Base-by-base conservation (phyloP, 2,113 vertebrate species). In the Dermatemys mawii region DNA sequence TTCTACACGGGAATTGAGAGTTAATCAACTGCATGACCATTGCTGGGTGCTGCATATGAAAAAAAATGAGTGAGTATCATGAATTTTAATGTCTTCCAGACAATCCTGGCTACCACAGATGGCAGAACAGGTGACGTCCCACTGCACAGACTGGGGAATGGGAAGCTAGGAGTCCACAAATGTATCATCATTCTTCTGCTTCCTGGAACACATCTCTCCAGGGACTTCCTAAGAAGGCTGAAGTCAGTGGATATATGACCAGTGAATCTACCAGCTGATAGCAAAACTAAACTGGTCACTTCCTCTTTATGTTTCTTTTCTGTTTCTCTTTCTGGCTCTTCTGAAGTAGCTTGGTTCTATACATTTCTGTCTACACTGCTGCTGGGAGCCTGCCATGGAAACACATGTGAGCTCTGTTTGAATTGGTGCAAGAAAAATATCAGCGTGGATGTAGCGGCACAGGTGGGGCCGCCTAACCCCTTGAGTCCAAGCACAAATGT, bases 1-100 rank as follows among this genome's bases (percentile, higher is more conserved):
- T 88, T 94, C 84, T 73, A 5, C 4, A 46, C 16, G 27, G 91
- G 53, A 92, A 92, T 88, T 11, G 84, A 75, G 12, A 26, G 53
- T 81, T 92, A 90, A 84, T 86, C 13, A 88, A 13, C 35, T 60
- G 13, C 11, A 19, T 63, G 21, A 51, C 11, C 17, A 14, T 46
- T 93, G 19, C 51, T 44, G 26, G 57, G 27, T 2, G 4, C 5
- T 26, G 26, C 29, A 38, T 38, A 51, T 46, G 51, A 94, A 91
- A 95, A 94, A 90, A 95, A 94, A 90, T n/a, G 16, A 73, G 7
- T 4, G 2, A 1, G 2, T 86, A 38, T 24, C 79, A 27, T 76
- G 84, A 88, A 96, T 51, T 38, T 51, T 86, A 90, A 88, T 53
- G 1, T 17, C 38, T 24, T 75, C 1, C 38, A 46, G 27, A 24